Evolutionary conservation across 2,113 vertebrate species (phyloP).

Genomic region (Datnioides undecimradiatus): DNA sequence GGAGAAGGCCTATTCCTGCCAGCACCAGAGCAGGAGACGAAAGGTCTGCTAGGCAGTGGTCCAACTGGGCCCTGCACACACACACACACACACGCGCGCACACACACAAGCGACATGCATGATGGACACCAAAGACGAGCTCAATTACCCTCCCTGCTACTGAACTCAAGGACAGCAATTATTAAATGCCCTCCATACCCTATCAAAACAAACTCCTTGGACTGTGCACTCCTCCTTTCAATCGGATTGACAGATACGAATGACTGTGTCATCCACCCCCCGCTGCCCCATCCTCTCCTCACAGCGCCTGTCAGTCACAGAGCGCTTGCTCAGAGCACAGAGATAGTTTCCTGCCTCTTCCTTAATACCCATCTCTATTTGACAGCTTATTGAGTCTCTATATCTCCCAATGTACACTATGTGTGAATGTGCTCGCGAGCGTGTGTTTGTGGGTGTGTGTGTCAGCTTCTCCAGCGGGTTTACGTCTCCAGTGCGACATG

Average conservation of each 20-base stretch:
- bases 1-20: constrained; percentile 72
- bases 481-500: constrained; percentile 80
- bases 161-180: constrained; percentile 77
- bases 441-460: constrained; percentile 66
- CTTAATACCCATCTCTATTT: constrained; percentile 85
- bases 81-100: constrained; percentile 26
- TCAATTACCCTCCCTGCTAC: constrained; percentile 60
- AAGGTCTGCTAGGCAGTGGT: constrained; percentile 83
- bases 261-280: constrained; percentile 80
- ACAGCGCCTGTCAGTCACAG: constrained; percentile 80
- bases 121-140: constrained; percentile 62
- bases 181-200: constrained; percentile 69
- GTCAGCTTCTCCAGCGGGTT: constrained; percentile 80
- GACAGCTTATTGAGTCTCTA: constrained; percentile 85
- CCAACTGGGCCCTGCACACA: constrained; percentile 81
- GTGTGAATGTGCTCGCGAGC: constrained; percentile 62
- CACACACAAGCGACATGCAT: constrained; percentile 27
- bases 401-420: constrained; percentile 80
- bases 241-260: constrained; percentile 79
- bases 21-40: constrained; percentile 76
- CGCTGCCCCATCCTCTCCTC: constrained; percentile 72
- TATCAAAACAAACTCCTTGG: constrained; percentile 80
- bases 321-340: constrained; percentile 76
- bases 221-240: constrained; percentile 73
- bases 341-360: constrained; percentile 82